These are phyloP conservation scores for Otocyon megalotis DNA, from an alignment of 2,113 vertebrate species.

Conservation along the genomic window DNA sequence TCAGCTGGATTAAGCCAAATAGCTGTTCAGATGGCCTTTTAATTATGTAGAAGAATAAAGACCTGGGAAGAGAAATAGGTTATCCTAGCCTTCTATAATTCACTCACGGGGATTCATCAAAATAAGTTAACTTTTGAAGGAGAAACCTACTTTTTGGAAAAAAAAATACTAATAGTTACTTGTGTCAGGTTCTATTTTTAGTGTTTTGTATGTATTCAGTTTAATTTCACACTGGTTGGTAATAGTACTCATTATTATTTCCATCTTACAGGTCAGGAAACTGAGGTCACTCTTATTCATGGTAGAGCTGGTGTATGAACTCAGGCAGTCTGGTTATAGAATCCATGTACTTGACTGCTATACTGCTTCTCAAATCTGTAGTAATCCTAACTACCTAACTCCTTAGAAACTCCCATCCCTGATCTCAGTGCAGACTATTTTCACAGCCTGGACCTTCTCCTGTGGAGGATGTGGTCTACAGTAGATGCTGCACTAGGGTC, in stretches of 20 bases:
- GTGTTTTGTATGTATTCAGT: background rate
- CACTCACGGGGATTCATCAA: background rate
- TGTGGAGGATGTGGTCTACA: background rate
- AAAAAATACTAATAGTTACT: background rate
- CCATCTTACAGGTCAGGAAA: constrained; percentile 1
- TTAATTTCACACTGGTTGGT: background rate
- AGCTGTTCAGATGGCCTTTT: background rate
- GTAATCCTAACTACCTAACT: background rate
- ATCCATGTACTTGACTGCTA: background rate
- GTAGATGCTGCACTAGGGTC: background rate
- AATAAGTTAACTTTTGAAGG: background rate
- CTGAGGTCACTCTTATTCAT: background rate
- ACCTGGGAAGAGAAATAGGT: background rate
- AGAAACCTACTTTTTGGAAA: background rate
- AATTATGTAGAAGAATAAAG: background rate
- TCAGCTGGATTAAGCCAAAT: background rate
- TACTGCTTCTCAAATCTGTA: background rate
- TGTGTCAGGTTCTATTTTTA: background rate
- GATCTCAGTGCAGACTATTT: background rate
- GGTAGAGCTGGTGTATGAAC: background rate
- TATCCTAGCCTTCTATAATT: background rate
- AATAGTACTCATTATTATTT: background rate
- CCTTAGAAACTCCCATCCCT: background rate
- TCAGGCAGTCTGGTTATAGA: background rate
- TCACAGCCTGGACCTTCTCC: background rate